Conservation (phyloP, 2,113 vertebrate species). For the Silurus asotus region DNA sequence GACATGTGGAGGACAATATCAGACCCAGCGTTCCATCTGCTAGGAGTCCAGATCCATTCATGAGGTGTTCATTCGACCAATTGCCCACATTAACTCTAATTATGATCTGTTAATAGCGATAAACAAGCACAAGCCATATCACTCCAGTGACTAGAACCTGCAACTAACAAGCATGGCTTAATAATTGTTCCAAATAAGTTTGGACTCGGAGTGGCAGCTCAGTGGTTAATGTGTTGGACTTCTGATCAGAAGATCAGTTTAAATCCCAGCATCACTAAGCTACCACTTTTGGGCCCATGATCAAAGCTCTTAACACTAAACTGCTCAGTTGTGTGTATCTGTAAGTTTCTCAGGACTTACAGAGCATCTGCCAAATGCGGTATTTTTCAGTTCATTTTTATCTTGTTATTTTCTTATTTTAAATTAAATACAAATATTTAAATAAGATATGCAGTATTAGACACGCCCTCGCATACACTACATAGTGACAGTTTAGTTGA, state of each 20-base stretch:
- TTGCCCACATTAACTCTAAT: background rate
- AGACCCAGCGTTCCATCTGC: conserved; percentile 31
- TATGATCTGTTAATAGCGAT: background rate
- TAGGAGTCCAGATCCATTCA: background rate
- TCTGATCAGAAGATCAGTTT: too few relatives aligned
- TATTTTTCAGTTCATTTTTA: too few relatives aligned
- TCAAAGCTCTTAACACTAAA: too few relatives aligned
- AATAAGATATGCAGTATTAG: background rate
- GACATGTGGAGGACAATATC: conserved; percentile 39
- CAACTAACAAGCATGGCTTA: background rate
- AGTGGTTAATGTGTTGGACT: too few relatives aligned
- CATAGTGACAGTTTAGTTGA: background rate
- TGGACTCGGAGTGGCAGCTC: too few relatives aligned
- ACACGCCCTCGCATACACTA: background rate
- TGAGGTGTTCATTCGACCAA: background rate
- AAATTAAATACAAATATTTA: background rate
- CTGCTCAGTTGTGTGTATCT: too few relatives aligned
- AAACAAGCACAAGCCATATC: background rate
- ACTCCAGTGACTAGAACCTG: background rate
- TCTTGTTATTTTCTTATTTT: background rate
- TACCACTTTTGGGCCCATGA: too few relatives aligned
- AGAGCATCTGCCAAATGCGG: too few relatives aligned
- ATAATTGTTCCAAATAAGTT: background rate
- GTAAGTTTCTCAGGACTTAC: too few relatives aligned
- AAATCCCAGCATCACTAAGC: too few relatives aligned